These are phyloP conservation scores for Metellina segmentata DNA, from an alignment of 2,888 invertebrate species.

Conservation along the genomic window DNA sequence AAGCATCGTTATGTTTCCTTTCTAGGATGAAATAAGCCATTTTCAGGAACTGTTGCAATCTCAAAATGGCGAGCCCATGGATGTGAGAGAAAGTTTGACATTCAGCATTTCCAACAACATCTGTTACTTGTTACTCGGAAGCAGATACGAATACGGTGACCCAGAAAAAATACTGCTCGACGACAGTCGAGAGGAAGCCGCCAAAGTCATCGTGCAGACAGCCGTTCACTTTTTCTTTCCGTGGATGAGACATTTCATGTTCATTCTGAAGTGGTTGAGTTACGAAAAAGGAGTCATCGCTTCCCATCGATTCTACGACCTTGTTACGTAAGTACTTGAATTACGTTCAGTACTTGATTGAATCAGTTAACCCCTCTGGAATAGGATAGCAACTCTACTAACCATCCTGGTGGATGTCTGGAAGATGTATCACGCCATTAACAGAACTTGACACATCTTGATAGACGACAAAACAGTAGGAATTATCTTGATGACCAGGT, in stretches of 20 bases:
- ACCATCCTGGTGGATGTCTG: background rate
- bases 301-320: background rate
- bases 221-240: no score
- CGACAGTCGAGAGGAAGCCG: conserved; percentile 1
- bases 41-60: conserved; percentile 65
- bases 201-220: conserved; percentile 26
- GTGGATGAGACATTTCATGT: no score
- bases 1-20: no score
- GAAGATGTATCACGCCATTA: no score
- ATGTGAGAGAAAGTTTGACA: conserved; percentile 55
- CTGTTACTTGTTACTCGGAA: conserved; percentile 76
- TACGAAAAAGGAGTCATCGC: conserved; percentile 1
- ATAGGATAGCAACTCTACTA: background rate
- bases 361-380: background rate
- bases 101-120: conserved; percentile 78
- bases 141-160: no score
- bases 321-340: conserved; percentile 13
- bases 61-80: conserved; percentile 63
- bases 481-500: no score
- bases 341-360: no score
- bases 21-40: conserved; percentile 74
- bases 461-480: no score
- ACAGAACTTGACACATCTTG: no score
- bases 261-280: no score
- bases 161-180: conserved; percentile 66